These are phyloP conservation scores for Macroteleia sp. DNA, from an alignment of 2,888 invertebrate species.

Conservation along the genomic window DNA sequence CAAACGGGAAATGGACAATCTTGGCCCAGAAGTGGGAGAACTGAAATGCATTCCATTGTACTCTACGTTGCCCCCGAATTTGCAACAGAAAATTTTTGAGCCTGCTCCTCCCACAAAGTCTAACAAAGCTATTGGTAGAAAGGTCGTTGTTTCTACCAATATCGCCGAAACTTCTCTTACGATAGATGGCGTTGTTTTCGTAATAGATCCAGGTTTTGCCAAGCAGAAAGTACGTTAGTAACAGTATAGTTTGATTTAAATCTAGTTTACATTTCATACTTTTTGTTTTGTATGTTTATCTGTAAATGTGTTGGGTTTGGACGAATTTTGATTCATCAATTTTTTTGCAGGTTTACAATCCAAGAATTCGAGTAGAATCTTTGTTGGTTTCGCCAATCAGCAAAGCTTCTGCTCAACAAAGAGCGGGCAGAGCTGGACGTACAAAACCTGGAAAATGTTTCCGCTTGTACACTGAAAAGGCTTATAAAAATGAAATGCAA, in stretches of 20 bases:
- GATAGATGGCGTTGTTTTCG: conserved; percentile 99
- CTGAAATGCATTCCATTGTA: conserved; percentile 99
- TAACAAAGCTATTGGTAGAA: conserved; percentile 95
- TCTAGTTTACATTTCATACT: too few species aligned
- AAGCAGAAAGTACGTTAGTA: conserved; percentile 97
- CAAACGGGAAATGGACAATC: conserved; percentile 96
- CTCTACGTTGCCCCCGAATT: conserved; percentile 98
- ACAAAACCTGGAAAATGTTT: conserved; percentile 99
- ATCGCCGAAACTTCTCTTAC: conserved; percentile 99
- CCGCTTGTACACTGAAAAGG: conserved; percentile 96
- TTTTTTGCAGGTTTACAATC: conserved; percentile 90
- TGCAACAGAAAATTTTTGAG: conserved; percentile 99
- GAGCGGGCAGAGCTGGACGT: conserved; percentile 98
- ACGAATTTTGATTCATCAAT: too few species aligned
- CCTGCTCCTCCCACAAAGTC: conserved; percentile 95
- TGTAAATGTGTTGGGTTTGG: too few species aligned
- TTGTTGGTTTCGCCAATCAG: conserved; percentile 98
- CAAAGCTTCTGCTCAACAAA: conserved; percentile 99
- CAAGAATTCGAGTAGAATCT: conserved; percentile 96
- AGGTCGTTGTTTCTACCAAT: conserved; percentile 98
- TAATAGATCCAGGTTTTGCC: conserved; percentile 99
- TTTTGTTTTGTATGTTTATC: too few species aligned
- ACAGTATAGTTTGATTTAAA: too few species aligned
- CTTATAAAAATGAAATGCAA: conserved; percentile 99
- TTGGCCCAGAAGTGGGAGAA: conserved; percentile 98